Evolutionary conservation across 2,113 vertebrate species (phyloP), one percentile per base, ranked within the genome.

Genomic region (Vombatus ursinus): DNA sequence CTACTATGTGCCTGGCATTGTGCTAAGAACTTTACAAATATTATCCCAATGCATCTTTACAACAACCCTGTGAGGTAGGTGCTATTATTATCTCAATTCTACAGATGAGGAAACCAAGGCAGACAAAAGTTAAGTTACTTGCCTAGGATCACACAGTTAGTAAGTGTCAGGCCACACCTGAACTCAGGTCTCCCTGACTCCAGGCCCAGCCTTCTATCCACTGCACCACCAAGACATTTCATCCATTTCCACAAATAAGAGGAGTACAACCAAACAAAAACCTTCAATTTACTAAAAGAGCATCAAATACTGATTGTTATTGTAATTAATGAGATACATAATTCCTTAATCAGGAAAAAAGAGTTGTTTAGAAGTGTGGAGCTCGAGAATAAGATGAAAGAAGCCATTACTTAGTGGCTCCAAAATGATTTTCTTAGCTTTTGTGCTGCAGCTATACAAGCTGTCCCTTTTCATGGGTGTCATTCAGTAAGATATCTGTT

Each of bases 401-500:
- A 97, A 90, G 68, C 68, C 68, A 84, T 84, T 91, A 98, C 0
- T 16, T 51, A 98, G 97, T 93, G 68, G 97, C 93, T 98, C 95
- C n/a, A 97, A 98, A 98, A 97, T 97, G 97, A 98, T 97, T 98
- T 98, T 98, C 95, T 97, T 97, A 98, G 98, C 98, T 99, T 98
- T 98, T 98, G 97, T 52, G 48, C 96, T 95, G 95, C 96, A 98
- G 97, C 95, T 95, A 98, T 92, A 98, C 96, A 98, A 98, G 97
- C 96, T 96, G 93, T 96, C 97, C 95, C 97, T 97, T 98, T 98
- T 97, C 98, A 95, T 97, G 94, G 97, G 94, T 2, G 0, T 95
- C 93, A 96, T 96, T 99, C 99, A 99, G 99, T 99, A 99, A 99
- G 98, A 98, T 98, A 99, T 98, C 98, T 99, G 98, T 98, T 99